phyloP scores from a whole-genome alignment of 2,113 vertebrate genomes.

The Prolemur simus region DNA sequence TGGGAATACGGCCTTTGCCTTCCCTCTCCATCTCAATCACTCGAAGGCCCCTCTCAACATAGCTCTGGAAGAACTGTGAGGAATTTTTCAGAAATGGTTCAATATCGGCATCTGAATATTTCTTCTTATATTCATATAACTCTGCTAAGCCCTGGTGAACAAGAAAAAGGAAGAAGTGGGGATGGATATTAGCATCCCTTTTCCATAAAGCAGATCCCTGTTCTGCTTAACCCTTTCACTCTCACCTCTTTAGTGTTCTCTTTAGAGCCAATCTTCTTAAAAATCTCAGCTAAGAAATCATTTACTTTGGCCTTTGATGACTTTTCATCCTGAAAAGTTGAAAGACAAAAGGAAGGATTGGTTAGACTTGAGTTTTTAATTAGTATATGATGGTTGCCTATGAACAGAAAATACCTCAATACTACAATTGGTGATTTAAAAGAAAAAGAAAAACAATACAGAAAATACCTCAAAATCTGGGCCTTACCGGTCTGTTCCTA shows the following conservation, averaged over 20 bases:
- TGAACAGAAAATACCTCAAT: too few species aligned
- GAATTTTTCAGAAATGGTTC: constrained; percentile 98
- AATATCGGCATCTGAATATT: constrained; percentile 96
- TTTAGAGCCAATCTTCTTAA: constrained; percentile 99
- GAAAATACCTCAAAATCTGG: background rate
- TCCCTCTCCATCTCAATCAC: constrained; percentile 96
- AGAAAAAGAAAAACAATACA: too few species aligned
- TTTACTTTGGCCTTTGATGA: constrained; percentile 97
- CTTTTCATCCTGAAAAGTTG: constrained; percentile 91
- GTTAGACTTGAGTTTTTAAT: background rate
- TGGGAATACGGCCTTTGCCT: constrained; percentile 91
- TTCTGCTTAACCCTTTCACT: background rate
- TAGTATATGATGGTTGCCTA: too few species aligned
- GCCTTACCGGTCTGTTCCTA: background rate
- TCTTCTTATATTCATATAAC: constrained; percentile 98
- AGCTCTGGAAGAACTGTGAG: constrained; percentile 98
- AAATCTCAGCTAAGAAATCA: constrained; percentile 98
- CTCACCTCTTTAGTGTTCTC: constrained; percentile 98
- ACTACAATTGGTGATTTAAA: too few species aligned
- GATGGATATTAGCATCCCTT: background rate
- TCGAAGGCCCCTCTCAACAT: constrained; percentile 97
- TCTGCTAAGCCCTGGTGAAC: constrained; percentile 93
- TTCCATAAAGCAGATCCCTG: background rate
- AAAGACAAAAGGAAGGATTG: constrained; percentile 22
- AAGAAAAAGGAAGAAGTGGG: background rate